A percentile compares a stretch with the other conserved stretches of the same genome.
These are phyloP conservation scores for Myotis brandtii DNA, from an alignment of 2,113 vertebrate genomes.

Conservation along the genomic window DNA sequence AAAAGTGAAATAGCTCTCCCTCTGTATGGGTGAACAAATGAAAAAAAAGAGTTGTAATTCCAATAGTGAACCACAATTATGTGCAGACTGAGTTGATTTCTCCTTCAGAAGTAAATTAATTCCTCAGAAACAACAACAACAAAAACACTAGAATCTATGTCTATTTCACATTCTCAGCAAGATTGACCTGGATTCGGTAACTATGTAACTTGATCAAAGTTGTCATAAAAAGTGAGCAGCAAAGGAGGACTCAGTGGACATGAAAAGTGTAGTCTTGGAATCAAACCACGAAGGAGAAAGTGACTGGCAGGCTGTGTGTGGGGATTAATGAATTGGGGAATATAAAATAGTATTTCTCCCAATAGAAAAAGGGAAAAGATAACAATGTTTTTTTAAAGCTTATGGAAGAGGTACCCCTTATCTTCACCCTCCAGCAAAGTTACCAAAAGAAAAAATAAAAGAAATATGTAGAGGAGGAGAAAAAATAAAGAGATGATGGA, in stretches of 20 bases:
- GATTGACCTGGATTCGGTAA: not conserved
- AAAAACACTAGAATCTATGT: not conserved
- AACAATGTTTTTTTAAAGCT: not conserved
- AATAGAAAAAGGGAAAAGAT: not conserved
- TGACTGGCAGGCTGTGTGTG: not conserved
- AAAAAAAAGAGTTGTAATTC: not conserved
- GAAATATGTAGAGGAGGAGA: not conserved
- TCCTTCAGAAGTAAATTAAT: constrained; percentile 3
- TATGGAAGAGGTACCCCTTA: not conserved
- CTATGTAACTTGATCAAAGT: not conserved
- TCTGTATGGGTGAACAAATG: not conserved
- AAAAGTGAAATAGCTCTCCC: not conserved
- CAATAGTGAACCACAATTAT: not conserved
- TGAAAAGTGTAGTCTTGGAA: not conserved
- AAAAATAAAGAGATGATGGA: not conserved
- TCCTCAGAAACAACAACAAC: not conserved
- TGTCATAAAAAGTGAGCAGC: not conserved
- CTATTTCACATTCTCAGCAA: not conserved
- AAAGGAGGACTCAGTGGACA: not conserved
- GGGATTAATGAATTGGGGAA: not conserved
- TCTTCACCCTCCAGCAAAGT: not conserved
- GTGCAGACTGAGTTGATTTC: not conserved
- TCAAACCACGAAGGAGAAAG: not conserved
- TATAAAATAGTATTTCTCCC: not conserved
- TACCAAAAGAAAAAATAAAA: not conserved